phyloP scores from a whole-genome alignment of 2,888 invertebrate genomes.

The Acronicta leporina region DNA sequence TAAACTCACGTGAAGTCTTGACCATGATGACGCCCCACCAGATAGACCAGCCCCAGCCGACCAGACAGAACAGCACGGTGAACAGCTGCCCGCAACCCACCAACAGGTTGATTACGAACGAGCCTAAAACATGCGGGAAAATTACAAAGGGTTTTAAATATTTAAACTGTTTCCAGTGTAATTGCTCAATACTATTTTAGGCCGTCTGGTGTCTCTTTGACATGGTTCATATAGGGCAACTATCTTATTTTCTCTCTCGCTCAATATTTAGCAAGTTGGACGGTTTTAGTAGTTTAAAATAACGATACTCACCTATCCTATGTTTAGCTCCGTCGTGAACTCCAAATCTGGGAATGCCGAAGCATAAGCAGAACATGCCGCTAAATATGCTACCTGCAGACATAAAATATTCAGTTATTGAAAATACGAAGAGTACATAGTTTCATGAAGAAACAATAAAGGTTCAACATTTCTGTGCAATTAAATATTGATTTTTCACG shows the following conservation, averaged over 20 bases:
- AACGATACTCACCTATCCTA: slow-evolving; percentile 89
- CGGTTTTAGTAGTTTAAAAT: not conserved
- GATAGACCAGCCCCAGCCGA: slow-evolving; percentile 99
- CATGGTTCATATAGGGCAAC: too few relatives aligned
- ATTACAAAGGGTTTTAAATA: too few relatives aligned
- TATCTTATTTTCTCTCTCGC: too few relatives aligned
- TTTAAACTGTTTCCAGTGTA: too few relatives aligned
- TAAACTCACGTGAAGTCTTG: slow-evolving; percentile 94
- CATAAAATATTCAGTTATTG: not conserved
- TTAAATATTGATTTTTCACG: too few relatives aligned
- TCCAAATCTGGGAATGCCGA: slow-evolving; percentile 96
- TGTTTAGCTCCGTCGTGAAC: slow-evolving; percentile 93
- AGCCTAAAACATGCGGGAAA: slow-evolving; percentile 68
- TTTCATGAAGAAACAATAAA: too few relatives aligned
- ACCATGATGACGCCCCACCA: slow-evolving; percentile 99
- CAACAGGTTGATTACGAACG: slow-evolving; percentile 95
- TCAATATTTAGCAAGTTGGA: not conserved
- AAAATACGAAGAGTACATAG: not conserved
- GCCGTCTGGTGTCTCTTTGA: too few relatives aligned
- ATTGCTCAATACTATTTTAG: too few relatives aligned
- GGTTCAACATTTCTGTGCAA: too few relatives aligned
- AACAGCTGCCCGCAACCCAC: slow-evolving; percentile 97
- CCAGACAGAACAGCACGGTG: slow-evolving; percentile 97
- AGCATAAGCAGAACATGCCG: slow-evolving; percentile 95
- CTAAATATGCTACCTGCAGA: slow-evolving; percentile 95